Conservation (phyloP, 2,113 vertebrate species). For the Istiophorus platypterus region DNA sequence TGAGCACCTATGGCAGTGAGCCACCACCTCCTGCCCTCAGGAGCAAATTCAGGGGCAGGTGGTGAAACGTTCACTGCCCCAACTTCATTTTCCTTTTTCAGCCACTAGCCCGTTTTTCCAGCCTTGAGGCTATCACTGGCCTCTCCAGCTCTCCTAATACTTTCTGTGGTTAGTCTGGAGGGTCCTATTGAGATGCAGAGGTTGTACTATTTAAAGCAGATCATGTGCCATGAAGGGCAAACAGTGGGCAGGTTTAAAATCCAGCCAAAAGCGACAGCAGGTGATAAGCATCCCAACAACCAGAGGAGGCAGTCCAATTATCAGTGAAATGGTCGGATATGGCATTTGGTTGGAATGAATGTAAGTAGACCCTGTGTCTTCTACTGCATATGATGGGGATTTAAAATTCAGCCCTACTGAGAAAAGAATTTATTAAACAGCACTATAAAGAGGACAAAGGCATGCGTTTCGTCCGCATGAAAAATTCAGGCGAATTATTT, state of each 20-base stretch:
- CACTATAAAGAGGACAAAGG: neutral
- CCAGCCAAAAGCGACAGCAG: slow-evolving; percentile 6
- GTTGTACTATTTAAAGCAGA: slow-evolving; percentile 56
- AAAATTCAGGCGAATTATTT: slow-evolving; percentile 13
- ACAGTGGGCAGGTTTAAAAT: slow-evolving; percentile 27
- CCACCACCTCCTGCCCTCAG: neutral
- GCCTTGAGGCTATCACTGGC: slow-evolving; percentile 1
- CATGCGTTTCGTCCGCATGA: neutral
- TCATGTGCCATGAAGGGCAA: slow-evolving; percentile 26
- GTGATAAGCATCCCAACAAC: slow-evolving; percentile 24
- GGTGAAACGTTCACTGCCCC: slow-evolving; percentile 5
- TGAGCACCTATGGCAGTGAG: slow-evolving; percentile 12
- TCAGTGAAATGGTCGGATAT: slow-evolving; percentile 20
- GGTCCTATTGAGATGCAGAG: slow-evolving; percentile 59
- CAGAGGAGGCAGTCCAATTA: slow-evolving; percentile 17
- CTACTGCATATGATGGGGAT: neutral
- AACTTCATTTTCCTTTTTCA: slow-evolving; percentile 30
- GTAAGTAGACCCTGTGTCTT: slow-evolving; percentile 1
- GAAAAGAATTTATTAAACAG: slow-evolving; percentile 11
- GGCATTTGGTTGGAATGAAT: neutral
- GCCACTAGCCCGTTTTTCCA: slow-evolving; percentile 9
- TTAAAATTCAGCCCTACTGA: slow-evolving; percentile 19
- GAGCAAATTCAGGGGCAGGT: slow-evolving; percentile 10
- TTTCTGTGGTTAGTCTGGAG: slow-evolving; percentile 33
- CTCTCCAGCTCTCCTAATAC: slow-evolving; percentile 18